These are phyloP conservation scores for Tretioscincus oriximinensis DNA, from an alignment of 2,113 vertebrate species.

Conservation along the genomic window DNA sequence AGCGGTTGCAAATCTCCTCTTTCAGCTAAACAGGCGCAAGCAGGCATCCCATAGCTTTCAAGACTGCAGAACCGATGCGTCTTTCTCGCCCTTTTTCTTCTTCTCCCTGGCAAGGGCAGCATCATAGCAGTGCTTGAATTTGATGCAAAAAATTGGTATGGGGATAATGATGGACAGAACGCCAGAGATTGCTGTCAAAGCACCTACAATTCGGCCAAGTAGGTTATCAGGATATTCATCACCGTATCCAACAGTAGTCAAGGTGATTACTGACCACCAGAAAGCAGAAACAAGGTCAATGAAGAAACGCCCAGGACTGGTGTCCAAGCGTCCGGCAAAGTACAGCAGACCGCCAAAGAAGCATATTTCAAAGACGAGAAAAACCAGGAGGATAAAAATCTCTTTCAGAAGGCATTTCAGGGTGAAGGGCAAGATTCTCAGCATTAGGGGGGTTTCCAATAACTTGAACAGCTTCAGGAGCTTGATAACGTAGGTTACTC, in stretches of 20 bases:
- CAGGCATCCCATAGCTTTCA: not conserved
- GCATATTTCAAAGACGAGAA: constrained; percentile 53
- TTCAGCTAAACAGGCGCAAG: too few relatives aligned
- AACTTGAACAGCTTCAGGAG: constrained; percentile 53
- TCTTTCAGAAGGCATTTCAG: constrained; percentile 51
- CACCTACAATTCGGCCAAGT: constrained; percentile 38
- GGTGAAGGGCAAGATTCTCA: constrained; percentile 48
- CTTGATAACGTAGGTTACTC: constrained; percentile 47
- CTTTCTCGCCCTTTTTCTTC: constrained; percentile 38
- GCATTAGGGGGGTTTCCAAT: constrained; percentile 48
- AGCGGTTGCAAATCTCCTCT: not conserved
- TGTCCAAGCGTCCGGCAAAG: constrained; percentile 40
- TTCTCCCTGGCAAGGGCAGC: constrained; percentile 49
- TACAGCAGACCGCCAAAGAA: constrained; percentile 58
- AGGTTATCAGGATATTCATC: constrained; percentile 41
- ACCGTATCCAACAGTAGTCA: constrained; percentile 56
- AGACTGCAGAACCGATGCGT: not conserved
- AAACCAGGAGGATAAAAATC: constrained; percentile 50
- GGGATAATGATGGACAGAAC: constrained; percentile 52
- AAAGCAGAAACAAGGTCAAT: constrained; percentile 49
- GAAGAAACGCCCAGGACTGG: constrained; percentile 17
- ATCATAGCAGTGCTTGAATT: constrained; percentile 55
- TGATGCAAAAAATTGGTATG: constrained; percentile 56
- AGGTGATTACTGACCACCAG: constrained; percentile 60
- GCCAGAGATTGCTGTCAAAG: constrained; percentile 36